phyloP scores from a whole-genome alignment of 2,113 vertebrate genomes.

The Crotalus viridis region DNA sequence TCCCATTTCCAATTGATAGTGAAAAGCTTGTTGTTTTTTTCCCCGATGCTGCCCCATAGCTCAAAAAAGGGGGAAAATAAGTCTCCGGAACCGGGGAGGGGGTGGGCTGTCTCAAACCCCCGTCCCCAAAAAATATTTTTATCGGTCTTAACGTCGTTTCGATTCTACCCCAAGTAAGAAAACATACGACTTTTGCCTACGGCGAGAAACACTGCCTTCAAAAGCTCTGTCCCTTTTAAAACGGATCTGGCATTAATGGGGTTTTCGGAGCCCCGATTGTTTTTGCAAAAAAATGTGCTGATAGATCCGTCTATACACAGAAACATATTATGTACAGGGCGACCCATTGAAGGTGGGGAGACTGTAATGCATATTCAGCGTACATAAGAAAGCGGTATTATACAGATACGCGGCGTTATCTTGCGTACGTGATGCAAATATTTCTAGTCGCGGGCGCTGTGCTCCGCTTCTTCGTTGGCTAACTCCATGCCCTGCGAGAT shows the following conservation, averaged over 20 bases:
- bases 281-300: neutral
- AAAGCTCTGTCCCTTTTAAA: neutral
- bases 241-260: neutral
- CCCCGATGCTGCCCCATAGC: slow-evolving; percentile 37
- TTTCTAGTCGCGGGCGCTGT: neutral
- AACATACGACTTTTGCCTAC: neutral
- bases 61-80: slow-evolving; percentile 32
- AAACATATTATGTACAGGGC: neutral
- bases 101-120: neutral
- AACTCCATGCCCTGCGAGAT: neutral
- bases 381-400: no score
- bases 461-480: neutral
- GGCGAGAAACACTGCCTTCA: neutral
- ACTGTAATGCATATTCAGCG: neutral
- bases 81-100: neutral
- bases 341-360: no score
- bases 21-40: slow-evolving; percentile 61
- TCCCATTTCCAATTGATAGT: slow-evolving; percentile 61
- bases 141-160: neutral
- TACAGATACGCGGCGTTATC: neutral
- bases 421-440: neutral
- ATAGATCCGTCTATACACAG: neutral
- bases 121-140: slow-evolving; percentile 29
- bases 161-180: neutral
- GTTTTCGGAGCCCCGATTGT: neutral